A percentile compares a stretch with the other conserved stretches of the same genome.
phyloP scores from a whole-genome alignment of 2,113 vertebrate species.

The Cynocephalus volans region DNA sequence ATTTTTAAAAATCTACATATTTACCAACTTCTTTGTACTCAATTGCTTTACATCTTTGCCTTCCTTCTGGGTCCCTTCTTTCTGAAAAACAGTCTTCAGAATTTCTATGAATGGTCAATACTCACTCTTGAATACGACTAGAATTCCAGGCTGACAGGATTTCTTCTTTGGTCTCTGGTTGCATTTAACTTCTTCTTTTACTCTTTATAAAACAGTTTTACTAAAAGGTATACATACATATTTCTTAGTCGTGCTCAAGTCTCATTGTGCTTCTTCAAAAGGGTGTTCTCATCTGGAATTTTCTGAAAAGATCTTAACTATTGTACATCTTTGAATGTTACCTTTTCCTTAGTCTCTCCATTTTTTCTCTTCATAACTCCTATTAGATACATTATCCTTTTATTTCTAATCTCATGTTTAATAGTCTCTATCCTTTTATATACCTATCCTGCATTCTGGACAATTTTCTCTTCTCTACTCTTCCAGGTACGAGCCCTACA shows the following conservation, averaged over 20 bases:
- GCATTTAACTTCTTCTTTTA: neutral
- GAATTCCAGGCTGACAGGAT: neutral
- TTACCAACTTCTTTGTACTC: neutral
- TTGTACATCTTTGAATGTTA: neutral
- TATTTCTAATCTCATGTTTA: neutral
- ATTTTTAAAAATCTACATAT: neutral
- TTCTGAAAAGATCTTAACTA: constrained; percentile 7
- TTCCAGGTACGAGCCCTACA: neutral
- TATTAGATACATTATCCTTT: neutral
- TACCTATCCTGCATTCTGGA: neutral
- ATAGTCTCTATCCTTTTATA: neutral
- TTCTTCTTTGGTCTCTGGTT: neutral
- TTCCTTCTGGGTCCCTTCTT: neutral
- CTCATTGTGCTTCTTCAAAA: constrained; percentile 1
- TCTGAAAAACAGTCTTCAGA: neutral
- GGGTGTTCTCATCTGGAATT: neutral
- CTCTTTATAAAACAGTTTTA: neutral
- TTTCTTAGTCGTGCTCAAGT: neutral
- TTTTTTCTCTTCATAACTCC: neutral
- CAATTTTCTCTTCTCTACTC: neutral
- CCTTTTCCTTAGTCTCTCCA: neutral
- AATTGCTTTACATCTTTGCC: neutral
- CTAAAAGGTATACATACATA: neutral
- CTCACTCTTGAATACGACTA: neutral
- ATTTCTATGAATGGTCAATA: neutral